Evolutionary conservation across 2,888 invertebrate species (phyloP).

Genomic region (Byasa hedistus): DNA sequence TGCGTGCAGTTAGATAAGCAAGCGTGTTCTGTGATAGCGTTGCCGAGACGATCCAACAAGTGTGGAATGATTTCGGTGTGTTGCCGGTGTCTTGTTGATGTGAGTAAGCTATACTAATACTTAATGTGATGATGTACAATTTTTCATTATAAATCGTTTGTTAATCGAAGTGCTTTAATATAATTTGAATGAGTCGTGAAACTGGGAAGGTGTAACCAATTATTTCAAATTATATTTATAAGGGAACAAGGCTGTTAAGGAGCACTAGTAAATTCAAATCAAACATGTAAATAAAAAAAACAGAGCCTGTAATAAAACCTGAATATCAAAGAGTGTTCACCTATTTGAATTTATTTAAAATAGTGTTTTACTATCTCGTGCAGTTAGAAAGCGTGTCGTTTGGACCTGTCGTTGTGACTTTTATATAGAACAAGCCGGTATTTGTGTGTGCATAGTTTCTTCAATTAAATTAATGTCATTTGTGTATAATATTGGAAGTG

Average conservation of each 20-base stretch:
- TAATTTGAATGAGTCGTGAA: too few species aligned
- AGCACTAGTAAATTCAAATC: slow-evolving; percentile 1
- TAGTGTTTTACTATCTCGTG: neutral
- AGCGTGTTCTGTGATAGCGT: slow-evolving; percentile 58
- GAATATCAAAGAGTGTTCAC: neutral
- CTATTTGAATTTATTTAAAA: slow-evolving; percentile 5
- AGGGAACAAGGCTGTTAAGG: too few species aligned
- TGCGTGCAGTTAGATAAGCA: slow-evolving; percentile 69
- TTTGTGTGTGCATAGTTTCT: neutral
- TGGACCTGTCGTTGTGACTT: slow-evolving; percentile 11
- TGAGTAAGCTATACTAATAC: slow-evolving; percentile 47
- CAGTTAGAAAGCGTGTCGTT: slow-evolving; percentile 25
- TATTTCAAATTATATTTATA: too few species aligned
- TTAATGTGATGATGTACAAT: slow-evolving; percentile 18
- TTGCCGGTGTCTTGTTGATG: slow-evolving; percentile 67
- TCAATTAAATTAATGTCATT: neutral
- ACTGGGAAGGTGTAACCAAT: too few species aligned
- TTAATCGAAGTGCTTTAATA: too few species aligned
- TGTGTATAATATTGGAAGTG: neutral
- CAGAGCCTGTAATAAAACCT: neutral
- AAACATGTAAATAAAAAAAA: neutral
- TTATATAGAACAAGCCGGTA: neutral
- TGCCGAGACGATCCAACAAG: slow-evolving; percentile 58
- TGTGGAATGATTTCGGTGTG: slow-evolving; percentile 77
- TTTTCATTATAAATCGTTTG: too few species aligned